Evolutionary conservation across 2,113 vertebrate genomes (phyloP).

Genomic region (Peromyscus leucopus): DNA sequence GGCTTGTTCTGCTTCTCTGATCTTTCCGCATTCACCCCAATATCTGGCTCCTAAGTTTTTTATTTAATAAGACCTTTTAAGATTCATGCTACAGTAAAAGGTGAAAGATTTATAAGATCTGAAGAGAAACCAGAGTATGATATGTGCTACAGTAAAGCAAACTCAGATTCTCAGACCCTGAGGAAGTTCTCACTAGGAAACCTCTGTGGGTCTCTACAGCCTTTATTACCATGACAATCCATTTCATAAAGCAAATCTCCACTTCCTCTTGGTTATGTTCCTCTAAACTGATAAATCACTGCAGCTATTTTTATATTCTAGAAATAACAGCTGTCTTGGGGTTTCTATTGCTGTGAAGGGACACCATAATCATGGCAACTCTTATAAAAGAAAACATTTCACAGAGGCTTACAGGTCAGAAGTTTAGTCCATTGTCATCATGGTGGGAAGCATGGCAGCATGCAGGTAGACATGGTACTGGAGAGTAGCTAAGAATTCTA

Average conservation of each 20-base stretch:
- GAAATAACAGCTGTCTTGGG: background rate
- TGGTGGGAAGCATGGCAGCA: background rate
- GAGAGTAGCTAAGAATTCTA: background rate
- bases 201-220: too few species aligned
- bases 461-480: too few species aligned
- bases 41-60: too few species aligned
- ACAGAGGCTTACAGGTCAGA: background rate
- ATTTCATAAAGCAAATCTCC: conserved; percentile 30
- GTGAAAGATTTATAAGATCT: too few species aligned
- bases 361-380: background rate
- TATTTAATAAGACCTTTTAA: too few species aligned
- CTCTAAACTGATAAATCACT: background rate
- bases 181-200: too few species aligned
- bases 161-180: too few species aligned
- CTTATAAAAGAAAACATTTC: background rate
- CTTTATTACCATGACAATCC: background rate
- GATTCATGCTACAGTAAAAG: too few species aligned
- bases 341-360: background rate
- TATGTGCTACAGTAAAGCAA: too few species aligned
- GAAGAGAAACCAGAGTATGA: too few species aligned
- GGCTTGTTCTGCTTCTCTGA: too few species aligned
- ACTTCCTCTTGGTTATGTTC: conserved; percentile 3
- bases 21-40: too few species aligned
- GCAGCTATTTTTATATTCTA: conserved; percentile 8
- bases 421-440: background rate